A percentile compares a stretch with the other conserved stretches of the same genome.
Evolutionary conservation across 2,797 vertebrate species (phyloP).

Genomic region (Spinus olivaceus): DNA sequence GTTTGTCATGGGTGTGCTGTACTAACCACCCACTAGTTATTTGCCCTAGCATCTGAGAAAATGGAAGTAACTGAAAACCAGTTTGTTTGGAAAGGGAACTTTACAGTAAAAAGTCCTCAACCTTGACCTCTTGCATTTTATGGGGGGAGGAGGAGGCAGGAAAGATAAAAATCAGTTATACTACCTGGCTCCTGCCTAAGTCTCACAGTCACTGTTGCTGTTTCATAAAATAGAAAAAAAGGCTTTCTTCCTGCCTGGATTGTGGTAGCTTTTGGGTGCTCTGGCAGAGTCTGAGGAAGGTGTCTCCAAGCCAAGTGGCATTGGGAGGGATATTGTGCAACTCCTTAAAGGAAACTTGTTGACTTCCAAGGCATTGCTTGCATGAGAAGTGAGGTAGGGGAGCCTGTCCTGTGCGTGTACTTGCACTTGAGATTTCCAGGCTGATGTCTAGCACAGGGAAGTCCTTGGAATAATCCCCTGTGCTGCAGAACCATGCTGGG

Average conservation of each 20-base stretch:
- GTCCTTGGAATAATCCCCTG: not conserved
- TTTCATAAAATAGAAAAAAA: not conserved
- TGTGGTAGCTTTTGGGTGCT: not conserved
- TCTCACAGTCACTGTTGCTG: not conserved
- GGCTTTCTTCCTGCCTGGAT: not conserved
- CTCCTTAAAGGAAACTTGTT: not conserved
- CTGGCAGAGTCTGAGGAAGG: not conserved
- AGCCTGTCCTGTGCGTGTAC: not conserved
- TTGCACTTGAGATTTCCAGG: not conserved
- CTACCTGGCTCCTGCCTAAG: not conserved
- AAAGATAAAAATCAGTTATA: not conserved
- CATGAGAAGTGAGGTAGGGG: not conserved
- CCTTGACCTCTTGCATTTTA: not conserved
- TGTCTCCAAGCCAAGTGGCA: not conserved
- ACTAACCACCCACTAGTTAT: not conserved
- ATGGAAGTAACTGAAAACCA: not conserved
- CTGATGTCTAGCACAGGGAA: not conserved
- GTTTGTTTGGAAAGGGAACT: conserved; percentile 23
- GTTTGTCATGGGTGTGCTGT: not conserved
- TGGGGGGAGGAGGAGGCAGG: not conserved
- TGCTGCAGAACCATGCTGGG: accelerated
- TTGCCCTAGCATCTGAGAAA: not conserved
- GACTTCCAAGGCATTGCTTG: not conserved
- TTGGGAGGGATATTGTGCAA: not conserved
- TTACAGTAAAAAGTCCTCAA: not conserved